Evolutionary conservation across 2,113 vertebrate genomes (phyloP).

Genomic region (Copsychus sechellarum): DNA sequence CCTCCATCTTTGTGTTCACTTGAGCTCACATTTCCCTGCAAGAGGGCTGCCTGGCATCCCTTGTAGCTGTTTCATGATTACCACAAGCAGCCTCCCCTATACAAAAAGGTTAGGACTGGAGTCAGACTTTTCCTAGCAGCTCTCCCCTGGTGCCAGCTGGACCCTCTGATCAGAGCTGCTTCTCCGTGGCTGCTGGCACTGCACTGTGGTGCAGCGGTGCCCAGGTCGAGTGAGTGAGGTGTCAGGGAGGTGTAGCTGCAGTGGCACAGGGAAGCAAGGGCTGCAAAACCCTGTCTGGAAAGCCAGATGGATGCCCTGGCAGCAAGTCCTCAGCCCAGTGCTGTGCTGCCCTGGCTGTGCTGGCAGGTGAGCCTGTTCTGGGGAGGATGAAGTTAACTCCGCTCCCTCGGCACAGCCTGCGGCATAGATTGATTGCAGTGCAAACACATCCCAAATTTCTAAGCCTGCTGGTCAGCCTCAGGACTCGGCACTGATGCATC

Average conservation of each 20-base stretch:
- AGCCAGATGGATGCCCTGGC: neutral
- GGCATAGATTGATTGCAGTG: neutral
- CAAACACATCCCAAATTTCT: slow-evolving; percentile 31
- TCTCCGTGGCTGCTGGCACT: fast-evolving
- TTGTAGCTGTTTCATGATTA: neutral
- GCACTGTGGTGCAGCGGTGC: fast-evolving
- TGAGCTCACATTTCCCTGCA: neutral
- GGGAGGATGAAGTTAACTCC: slow-evolving; percentile 1
- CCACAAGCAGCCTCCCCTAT: neutral
- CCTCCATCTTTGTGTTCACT: neutral
- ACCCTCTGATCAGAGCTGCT: neutral
- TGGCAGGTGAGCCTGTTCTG: neutral
- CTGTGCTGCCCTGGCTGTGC: neutral
- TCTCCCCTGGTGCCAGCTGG: neutral
- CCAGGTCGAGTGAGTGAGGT: neutral
- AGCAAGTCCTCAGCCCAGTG: neutral
- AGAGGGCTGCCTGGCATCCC: neutral
- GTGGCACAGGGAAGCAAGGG: neutral
- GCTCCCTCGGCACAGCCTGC: neutral
- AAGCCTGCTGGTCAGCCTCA: neutral
- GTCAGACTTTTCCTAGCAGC: neutral
- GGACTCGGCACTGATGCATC: neutral
- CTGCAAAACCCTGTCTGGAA: neutral
- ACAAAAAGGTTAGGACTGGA: neutral
- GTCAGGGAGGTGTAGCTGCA: neutral